phyloP scores from a whole-genome alignment of 2,113 vertebrate species.

The Mixornis gularis region DNA sequence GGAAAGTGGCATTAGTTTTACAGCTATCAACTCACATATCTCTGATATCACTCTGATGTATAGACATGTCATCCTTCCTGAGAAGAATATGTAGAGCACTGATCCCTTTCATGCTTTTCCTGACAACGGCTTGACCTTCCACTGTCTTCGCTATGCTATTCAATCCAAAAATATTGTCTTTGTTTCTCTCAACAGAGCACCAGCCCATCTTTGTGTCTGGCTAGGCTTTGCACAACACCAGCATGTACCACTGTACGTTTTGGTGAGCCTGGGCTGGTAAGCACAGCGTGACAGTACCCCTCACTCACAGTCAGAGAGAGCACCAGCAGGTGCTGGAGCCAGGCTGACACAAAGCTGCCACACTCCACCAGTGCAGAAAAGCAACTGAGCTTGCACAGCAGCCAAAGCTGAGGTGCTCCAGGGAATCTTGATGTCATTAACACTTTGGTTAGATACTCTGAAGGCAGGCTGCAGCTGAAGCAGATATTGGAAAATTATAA shows the following conservation, averaged over 20 bases:
- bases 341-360: neutral
- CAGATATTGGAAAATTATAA: neutral
- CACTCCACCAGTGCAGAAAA: neutral
- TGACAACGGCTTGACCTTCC: neutral
- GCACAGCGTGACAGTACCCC: rapidly evolving
- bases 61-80: neutral
- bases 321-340: neutral
- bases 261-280: neutral
- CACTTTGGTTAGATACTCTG: neutral
- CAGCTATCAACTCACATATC: neutral
- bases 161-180: neutral
- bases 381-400: neutral
- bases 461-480: neutral
- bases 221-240: neutral
- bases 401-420: neutral
- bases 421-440: neutral
- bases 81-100: neutral
- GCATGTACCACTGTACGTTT: rapidly evolving
- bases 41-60: neutral
- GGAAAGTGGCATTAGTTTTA: neutral
- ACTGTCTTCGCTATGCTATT: neutral
- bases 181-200: neutral
- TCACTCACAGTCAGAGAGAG: rapidly evolving
- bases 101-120: neutral
- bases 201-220: neutral